A percentile compares a stretch with the other conserved stretches of the same genome.
Evolutionary conservation across 2,888 invertebrate genomes (phyloP).

Genomic region (Malthinus flaveolus): DNA sequence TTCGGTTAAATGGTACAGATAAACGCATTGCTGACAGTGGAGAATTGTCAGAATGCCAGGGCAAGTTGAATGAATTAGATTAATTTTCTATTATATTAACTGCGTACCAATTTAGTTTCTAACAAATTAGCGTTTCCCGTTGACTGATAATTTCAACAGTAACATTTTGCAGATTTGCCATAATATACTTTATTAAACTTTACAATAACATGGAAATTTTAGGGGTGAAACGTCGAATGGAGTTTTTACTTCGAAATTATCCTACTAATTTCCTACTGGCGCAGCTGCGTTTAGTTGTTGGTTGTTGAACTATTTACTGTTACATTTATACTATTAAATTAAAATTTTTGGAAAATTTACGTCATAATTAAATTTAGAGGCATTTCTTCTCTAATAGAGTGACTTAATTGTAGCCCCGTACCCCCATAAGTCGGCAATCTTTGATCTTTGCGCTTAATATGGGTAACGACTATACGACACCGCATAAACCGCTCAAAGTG

Average conservation of each 20-base stretch:
- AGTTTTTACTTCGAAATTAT: too few species aligned
- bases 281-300: background rate
- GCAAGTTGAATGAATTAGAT: conserved; percentile 17
- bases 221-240: background rate
- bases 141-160: conserved; percentile 16
- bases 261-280: background rate
- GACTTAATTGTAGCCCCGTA: too few species aligned
- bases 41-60: conserved; percentile 20
- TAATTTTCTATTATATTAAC: conserved; percentile 25
- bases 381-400: too few species aligned
- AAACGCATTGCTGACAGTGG: conserved; percentile 15
- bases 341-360: too few species aligned
- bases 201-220: conserved; percentile 10
- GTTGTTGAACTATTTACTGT: too few species aligned
- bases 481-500: too few species aligned
- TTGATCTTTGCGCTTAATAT: too few species aligned
- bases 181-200: conserved; percentile 9
- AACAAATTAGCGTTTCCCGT: conserved; percentile 20
- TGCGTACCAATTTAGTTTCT: conserved; percentile 19
- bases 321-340: too few species aligned
- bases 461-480: too few species aligned
- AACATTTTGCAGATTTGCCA: conserved; percentile 11
- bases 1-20: conserved; percentile 14
- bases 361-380: too few species aligned
- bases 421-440: too few species aligned